These are phyloP conservation scores for Malurus alboscapulatus DNA, from an alignment of 2,113 vertebrate genomes.

Conservation along the genomic window DNA sequence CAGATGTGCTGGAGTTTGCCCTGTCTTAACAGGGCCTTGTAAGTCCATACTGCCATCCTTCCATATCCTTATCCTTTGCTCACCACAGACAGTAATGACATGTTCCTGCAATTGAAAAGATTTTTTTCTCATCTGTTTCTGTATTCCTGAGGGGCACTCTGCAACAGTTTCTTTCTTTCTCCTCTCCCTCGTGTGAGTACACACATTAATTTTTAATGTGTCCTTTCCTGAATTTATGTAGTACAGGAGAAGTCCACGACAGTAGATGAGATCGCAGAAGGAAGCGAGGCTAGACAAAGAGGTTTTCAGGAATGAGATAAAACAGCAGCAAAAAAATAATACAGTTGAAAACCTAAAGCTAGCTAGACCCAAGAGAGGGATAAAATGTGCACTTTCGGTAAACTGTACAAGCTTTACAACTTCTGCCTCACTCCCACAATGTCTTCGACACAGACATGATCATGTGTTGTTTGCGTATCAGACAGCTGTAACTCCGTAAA, in stretches of 20 bases:
- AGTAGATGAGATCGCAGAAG: not conserved
- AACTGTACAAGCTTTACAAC: slow-evolving; percentile 40
- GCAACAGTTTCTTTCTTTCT: not conserved
- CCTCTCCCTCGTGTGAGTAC: not conserved
- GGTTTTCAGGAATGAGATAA: not conserved
- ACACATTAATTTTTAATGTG: not conserved
- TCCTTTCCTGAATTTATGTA: not conserved
- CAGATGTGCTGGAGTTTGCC: not conserved
- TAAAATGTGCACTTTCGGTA: not conserved
- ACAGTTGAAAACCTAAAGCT: not conserved
- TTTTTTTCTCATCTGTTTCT: not conserved
- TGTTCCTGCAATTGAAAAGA: not conserved
- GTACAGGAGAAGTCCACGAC: not conserved
- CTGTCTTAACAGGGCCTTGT: not conserved
- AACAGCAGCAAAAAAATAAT: not conserved
- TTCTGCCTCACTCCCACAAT: not conserved
- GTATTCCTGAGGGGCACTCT: not conserved
- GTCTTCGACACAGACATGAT: not conserved
- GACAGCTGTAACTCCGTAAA: slow-evolving; percentile 14
- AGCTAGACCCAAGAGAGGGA: slow-evolving; percentile 19
- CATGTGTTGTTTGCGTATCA: not conserved
- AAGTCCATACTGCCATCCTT: not conserved
- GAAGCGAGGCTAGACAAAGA: not conserved
- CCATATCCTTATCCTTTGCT: not conserved
- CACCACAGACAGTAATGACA: not conserved